A percentile compares a stretch with the other conserved stretches of the same genome.
phyloP scores from a whole-genome alignment of 2,888 invertebrate genomes.

The Morpho achilles region DNA sequence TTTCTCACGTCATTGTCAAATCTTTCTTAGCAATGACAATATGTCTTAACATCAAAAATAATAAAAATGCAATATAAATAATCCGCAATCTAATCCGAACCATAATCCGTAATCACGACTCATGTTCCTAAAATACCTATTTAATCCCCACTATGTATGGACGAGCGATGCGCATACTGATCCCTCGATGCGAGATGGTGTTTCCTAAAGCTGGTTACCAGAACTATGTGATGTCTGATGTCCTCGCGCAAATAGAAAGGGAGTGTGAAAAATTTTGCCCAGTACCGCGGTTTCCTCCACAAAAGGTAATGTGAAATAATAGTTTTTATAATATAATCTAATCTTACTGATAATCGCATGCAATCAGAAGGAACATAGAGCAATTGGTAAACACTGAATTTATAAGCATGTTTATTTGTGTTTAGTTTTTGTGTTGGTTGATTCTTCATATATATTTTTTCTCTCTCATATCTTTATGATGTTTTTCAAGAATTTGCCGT shows the following conservation, averaged over 20 bases:
- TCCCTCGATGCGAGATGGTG: constrained; percentile 8
- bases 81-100: neutral
- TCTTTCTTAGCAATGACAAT: neutral
- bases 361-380: no score
- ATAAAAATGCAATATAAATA: constrained; percentile 15
- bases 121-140: neutral
- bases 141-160: constrained; percentile 15
- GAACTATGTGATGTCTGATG: constrained; percentile 52
- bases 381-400: no score
- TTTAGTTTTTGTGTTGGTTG: no score
- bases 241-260: constrained; percentile 47
- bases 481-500: no score
- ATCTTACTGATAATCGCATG: no score
- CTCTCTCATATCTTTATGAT: no score
- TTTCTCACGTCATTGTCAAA: no score
- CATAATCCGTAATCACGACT: neutral
- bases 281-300: constrained; percentile 48
- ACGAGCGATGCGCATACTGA: constrained; percentile 29
- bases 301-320: constrained; percentile 43
- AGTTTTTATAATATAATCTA: no score
- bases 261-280: constrained; percentile 52
- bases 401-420: no score
- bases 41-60: neutral
- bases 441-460: no score
- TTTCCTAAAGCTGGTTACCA: constrained; percentile 37